phyloP scores from a whole-genome alignment of 2,888 invertebrate species.

The Eumerus sabulonum region DNA sequence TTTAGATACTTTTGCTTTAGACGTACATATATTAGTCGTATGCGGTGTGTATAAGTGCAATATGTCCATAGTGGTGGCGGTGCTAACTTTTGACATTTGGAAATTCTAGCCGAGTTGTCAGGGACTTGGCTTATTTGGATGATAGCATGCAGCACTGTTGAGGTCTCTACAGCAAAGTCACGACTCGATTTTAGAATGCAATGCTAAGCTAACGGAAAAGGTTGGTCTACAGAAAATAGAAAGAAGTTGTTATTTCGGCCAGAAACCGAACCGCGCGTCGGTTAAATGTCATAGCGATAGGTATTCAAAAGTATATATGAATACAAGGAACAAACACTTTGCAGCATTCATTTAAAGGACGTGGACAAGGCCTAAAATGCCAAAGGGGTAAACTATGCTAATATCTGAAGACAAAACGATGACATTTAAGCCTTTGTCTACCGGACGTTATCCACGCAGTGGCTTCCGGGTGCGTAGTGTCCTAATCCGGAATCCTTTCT shows the following conservation, averaged over 20 bases:
- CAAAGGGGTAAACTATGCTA: no score
- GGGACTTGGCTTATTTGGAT: slow-evolving; percentile 39
- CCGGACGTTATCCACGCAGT: no score
- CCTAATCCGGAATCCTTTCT: no score
- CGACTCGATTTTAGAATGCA: slow-evolving; percentile 38
- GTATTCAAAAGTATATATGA: no score
- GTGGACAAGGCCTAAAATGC: no score
- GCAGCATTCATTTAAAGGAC: no score
- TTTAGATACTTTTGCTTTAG: slow-evolving; percentile 28
- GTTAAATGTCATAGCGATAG: slow-evolving; percentile 48
- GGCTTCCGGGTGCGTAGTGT: no score
- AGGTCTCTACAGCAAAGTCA: slow-evolving; percentile 44
- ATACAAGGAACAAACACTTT: no score
- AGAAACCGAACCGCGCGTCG: slow-evolving; percentile 36
- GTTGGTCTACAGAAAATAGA: slow-evolving; percentile 3
- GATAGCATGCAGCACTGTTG: slow-evolving; percentile 37
- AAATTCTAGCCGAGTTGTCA: neutral
- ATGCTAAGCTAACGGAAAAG: slow-evolving; percentile 37
- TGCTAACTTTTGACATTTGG: slow-evolving; percentile 49
- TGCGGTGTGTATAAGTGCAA: slow-evolving; percentile 14
- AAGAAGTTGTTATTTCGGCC: slow-evolving; percentile 3
- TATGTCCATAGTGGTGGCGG: slow-evolving; percentile 6
- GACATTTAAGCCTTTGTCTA: no score
- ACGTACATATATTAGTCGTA: neutral
- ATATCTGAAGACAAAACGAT: no score